A percentile compares a stretch with the other conserved stretches of the same genome.
Conservation (phyloP, 35 echinoderm and acorn worm genomes). For the Strongylocentrotus purpuratus region DNA sequence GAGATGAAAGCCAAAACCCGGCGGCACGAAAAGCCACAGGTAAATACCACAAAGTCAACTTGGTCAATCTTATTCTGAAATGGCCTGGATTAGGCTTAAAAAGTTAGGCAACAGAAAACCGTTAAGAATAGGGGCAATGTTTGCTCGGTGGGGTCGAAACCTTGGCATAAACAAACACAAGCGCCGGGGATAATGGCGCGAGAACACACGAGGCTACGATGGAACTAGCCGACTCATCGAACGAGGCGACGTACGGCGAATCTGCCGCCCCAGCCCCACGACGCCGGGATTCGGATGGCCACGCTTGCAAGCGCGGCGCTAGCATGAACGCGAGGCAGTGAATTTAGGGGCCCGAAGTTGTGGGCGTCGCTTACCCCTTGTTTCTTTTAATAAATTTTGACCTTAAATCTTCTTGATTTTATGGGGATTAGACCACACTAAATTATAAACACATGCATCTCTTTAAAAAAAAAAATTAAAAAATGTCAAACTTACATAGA, state of each 20-base stretch:
- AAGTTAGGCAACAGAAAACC: background rate
- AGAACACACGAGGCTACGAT: background rate
- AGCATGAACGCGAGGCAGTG: background rate
- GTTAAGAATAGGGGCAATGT: background rate
- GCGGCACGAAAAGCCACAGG: background rate
- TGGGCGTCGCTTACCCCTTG: too few species aligned
- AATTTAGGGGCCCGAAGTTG: too few species aligned
- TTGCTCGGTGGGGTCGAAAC: background rate
- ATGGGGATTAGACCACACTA: too few species aligned
- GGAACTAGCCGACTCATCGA: background rate
- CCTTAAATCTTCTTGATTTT: too few species aligned
- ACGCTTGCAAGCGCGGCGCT: background rate
- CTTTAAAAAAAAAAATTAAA: too few species aligned
- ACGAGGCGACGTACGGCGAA: background rate
- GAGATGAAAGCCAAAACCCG: background rate
- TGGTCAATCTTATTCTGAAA: background rate
- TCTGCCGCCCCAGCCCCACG: background rate
- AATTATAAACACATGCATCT: too few species aligned
- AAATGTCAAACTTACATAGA: too few species aligned
- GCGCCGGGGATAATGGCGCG: background rate
- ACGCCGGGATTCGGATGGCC: too few species aligned
- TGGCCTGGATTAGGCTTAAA: background rate
- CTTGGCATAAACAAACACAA: slow-evolving; percentile 2
- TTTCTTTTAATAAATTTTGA: too few species aligned
- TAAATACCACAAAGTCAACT: background rate